Percentiles rank a stretch among this genome's conserved stretches.
These are phyloP conservation scores for Strongylocentrotus purpuratus DNA, from an alignment of 35 echinoderm and acorn worm genomes.

Conservation along the genomic window DNA sequence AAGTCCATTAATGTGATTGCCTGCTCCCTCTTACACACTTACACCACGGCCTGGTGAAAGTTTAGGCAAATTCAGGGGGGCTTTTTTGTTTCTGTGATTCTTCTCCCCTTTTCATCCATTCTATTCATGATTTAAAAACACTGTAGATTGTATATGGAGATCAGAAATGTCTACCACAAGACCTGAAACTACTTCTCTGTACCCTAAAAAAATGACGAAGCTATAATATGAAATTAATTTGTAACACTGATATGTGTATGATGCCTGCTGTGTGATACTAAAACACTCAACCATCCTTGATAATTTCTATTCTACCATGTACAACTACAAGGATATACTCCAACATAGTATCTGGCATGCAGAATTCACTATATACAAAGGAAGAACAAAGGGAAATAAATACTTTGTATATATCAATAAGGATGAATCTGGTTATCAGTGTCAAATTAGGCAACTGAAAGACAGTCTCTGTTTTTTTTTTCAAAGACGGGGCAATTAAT, in stretches of 20 bases:
- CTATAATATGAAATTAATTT: background rate
- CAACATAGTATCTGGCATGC: too few species aligned
- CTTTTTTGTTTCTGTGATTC: background rate
- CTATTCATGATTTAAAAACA: background rate
- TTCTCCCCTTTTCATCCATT: background rate
- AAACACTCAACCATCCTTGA: background rate
- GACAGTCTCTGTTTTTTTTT: too few species aligned
- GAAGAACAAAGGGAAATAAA: too few species aligned
- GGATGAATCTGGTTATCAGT: too few species aligned
- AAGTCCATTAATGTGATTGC: slow-evolving; percentile 56
- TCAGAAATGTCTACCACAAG: background rate
- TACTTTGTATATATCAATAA: too few species aligned
- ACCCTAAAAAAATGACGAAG: too few species aligned
- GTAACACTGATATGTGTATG: background rate
- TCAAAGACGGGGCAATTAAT: too few species aligned
- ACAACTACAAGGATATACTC: too few species aligned
- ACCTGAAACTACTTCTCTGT: background rate
- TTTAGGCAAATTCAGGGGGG: background rate
- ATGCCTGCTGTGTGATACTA: background rate
- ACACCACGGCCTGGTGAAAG: background rate
- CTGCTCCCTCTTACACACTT: background rate
- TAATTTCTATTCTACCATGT: too few species aligned
- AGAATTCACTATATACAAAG: too few species aligned
- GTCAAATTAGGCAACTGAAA: too few species aligned
- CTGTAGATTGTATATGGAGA: background rate